A percentile compares a stretch with the other conserved stretches of the same genome.
phyloP scores from a whole-genome alignment of 2,113 vertebrate genomes.

The Phocoena sinus region DNA sequence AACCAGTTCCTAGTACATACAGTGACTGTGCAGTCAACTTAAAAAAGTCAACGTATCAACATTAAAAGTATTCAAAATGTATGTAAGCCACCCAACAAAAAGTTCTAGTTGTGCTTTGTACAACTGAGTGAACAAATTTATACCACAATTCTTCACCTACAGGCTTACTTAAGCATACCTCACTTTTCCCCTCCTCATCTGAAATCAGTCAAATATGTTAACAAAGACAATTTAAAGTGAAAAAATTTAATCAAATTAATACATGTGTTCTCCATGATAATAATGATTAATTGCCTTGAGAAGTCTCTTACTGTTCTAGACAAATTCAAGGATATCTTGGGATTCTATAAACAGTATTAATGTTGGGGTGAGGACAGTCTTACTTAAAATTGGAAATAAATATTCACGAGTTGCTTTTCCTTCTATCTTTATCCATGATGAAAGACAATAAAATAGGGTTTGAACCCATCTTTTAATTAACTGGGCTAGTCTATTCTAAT shows the following conservation, averaged over 20 bases:
- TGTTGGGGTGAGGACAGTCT: not conserved
- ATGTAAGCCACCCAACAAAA: constrained; percentile 59
- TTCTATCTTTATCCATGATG: constrained; percentile 18
- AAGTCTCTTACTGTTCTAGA: constrained; percentile 14
- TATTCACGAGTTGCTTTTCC: constrained; percentile 17
- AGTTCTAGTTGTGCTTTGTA: constrained; percentile 73
- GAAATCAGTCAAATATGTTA: constrained; percentile 55
- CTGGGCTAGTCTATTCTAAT: constrained; percentile 47
- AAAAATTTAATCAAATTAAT: constrained; percentile 30
- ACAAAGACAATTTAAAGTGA: constrained; percentile 40
- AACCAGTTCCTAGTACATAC: constrained; percentile 62
- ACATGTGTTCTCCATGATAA: constrained; percentile 26
- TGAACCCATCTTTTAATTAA: constrained; percentile 27
- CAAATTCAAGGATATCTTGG: not conserved
- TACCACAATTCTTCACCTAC: constrained; percentile 15
- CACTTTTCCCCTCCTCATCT: constrained; percentile 19
- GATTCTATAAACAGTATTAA: not conserved
- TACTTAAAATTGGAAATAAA: constrained; percentile 30
- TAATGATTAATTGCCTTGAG: not conserved
- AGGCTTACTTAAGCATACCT: constrained; percentile 40
- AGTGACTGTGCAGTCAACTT: constrained; percentile 58
- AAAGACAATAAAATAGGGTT: constrained; percentile 19
- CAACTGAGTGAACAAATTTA: constrained; percentile 37
- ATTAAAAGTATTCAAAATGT: constrained; percentile 62
- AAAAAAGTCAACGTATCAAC: constrained; percentile 60